These are phyloP conservation scores for Brienomyrus brachyistius DNA, from an alignment of 2,113 vertebrate species.

Conservation along the genomic window DNA sequence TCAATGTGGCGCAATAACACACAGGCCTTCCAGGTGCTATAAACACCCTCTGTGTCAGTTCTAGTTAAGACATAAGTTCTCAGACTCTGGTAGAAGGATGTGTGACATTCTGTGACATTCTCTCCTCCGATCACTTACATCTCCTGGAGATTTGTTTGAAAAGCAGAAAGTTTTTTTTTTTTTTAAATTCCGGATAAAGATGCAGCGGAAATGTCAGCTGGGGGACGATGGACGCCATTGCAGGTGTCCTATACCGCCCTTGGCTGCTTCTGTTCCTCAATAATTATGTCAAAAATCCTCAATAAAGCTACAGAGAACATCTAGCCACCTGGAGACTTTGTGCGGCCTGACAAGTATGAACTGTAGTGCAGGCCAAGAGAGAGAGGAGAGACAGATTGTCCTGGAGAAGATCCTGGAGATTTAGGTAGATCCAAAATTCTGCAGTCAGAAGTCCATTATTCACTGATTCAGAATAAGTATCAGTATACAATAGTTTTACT, in stretches of 20 bases:
- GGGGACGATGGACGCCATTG: neutral
- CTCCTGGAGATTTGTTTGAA: conserved; percentile 11
- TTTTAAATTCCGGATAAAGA: neutral
- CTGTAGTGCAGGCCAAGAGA: neutral
- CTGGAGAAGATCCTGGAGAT: neutral
- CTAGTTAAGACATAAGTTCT: conserved; percentile 11
- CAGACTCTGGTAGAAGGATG: conserved; percentile 28
- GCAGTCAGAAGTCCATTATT: neutral
- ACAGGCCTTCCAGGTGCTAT: neutral
- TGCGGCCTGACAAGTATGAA: neutral
- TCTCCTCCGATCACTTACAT: conserved; percentile 24
- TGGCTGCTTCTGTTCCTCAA: neutral
- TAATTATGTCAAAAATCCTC: neutral
- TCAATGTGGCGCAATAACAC: neutral
- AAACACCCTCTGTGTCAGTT: neutral
- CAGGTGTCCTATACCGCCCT: neutral
- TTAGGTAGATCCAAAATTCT: neutral
- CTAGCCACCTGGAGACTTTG: neutral
- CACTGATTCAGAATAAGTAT: neutral
- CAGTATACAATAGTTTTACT: neutral
- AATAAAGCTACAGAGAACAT: neutral
- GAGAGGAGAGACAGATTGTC: neutral
- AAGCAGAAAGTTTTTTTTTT: neutral
- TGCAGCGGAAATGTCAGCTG: conserved; percentile 7
- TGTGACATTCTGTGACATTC: conserved; percentile 46